Evolutionary conservation across 2,797 vertebrate genomes (phyloP), one percentile per base, ranked within the genome.

Genomic region (Cynodonichthys magdalenae): DNA sequence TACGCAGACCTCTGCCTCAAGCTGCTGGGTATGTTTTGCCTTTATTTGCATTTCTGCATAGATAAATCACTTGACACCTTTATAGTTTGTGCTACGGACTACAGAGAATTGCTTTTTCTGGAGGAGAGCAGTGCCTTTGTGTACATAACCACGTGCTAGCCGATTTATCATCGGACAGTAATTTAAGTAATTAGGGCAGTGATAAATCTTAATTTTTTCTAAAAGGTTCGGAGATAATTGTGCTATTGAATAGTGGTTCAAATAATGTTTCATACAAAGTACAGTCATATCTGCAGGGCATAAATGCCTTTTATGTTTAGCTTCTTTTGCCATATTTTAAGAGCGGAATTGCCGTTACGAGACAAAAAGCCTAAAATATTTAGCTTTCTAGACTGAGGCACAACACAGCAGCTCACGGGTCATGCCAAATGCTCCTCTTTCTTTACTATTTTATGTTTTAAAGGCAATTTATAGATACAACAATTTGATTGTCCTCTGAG

Each of bases 161-260:
- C 69, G 50, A 88, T 87, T 87, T 82, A 89, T 91, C 89, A 89
- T 79, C 49, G 69, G 54, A 66, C 63, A 77, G 83, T 82, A 71
- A 85, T 84, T 89, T 79, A 81, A 87, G 82, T 87, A 89, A 90
- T 88, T 82, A 89, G 89, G 88, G 65, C 87, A 79, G 82, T 76
- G 72, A 90, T 86, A 85, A 87, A 89, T 91, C 81, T 78, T 48
- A 61, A 74, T 77, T 83, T 73, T 72, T 61, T 19, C 1, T 47
- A 19, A 47, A 79, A 73, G 66, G 70, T 77, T 69, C 63, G 52
- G 70, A 59, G 66, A 77, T 66, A 77, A 80, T 76, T 80, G 69
- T 72, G 80, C 51, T 75, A 27, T 67, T 84, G 70, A 87, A 73
- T 20, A 78, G 66, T 58, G 24, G 63, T 74, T 89, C 12, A 75